A percentile compares a stretch with the other conserved stretches of the same genome.
Conservation (phyloP, 2,113 vertebrate genomes). For the Maccullochella peelii region DNA sequence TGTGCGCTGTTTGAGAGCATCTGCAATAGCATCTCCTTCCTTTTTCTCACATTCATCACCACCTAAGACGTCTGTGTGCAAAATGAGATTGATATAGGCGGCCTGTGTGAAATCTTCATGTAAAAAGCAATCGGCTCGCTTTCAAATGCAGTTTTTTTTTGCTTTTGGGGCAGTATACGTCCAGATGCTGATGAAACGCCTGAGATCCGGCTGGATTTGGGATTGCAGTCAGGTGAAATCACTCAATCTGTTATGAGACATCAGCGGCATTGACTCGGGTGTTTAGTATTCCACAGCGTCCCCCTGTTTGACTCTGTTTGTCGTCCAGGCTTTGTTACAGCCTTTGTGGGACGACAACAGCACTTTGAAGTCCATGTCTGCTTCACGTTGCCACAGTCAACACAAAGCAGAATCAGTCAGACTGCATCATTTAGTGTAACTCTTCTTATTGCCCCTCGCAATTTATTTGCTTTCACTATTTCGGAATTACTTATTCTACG, state of each 20-base stretch:
- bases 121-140: slow-evolving; percentile 17
- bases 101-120: slow-evolving; percentile 15
- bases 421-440: slow-evolving; percentile 5
- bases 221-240: slow-evolving; percentile 31
- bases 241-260: slow-evolving; percentile 33
- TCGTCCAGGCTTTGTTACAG: slow-evolving; percentile 15
- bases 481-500: not conserved
- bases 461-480: slow-evolving; percentile 18
- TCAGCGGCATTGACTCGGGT: slow-evolving; percentile 21
- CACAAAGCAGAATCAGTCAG: slow-evolving; percentile 10
- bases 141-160: slow-evolving; percentile 27
- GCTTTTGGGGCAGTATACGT: not conserved
- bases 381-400: slow-evolving; percentile 5
- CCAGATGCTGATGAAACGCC: slow-evolving; percentile 30
- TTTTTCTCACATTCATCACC: slow-evolving; percentile 11
- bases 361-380: slow-evolving; percentile 16
- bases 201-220: slow-evolving; percentile 25
- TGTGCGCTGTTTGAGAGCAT: slow-evolving; percentile 4
- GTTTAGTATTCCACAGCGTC: slow-evolving; percentile 41
- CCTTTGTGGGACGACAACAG: slow-evolving; percentile 28
- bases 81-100: slow-evolving; percentile 18
- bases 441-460: not conserved
- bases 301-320: slow-evolving; percentile 18
- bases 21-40: not conserved
- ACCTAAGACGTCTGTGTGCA: not conserved